Base-by-base conservation (phyloP, 2,113 vertebrate species). In the Mohoua ochrocephala region DNA sequence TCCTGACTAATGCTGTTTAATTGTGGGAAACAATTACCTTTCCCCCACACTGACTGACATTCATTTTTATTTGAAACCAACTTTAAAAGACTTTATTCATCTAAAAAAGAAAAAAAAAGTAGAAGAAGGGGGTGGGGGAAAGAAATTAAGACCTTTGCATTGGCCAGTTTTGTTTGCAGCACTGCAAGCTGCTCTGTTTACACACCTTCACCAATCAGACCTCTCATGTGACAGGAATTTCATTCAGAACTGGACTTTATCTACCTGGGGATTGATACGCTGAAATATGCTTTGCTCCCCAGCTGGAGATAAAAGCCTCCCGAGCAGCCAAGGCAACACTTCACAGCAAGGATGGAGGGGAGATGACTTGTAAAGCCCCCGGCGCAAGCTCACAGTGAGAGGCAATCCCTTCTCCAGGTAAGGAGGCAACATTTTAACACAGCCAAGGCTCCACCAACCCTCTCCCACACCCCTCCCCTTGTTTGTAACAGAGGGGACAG, bases 211-310 rank as follows among this genome's bases (percentile, higher is more conserved):
- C 78, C 84, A 79, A 77, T 63, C 3, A 0, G 53, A 56, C 69
- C 45, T 37, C 77, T 63, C 73, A 3, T 31, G 63, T 13, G 59
- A 80, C 12, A 2, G 57, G 49, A 65, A 57, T 79, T 94, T 57
- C 84, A 31, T 61, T 53, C 56, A 52, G 28, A 89, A 65, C 12
- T 80, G 82, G 78, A 89, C 94, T 94, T 96, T 94, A 96, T n/a
- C 94, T 92, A 7, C 49, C 54, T 33, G 12, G 41, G 50, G 30
- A 20, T 83, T 89, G 91, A 84, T 94, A 93, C 96, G 88, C 63
- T 64, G 67, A 91, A 85, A 90, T 73, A 73, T 9, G 57, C n/a
- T 87, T 76, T 83, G 42, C 67, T 86, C 59, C 35, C 71, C 50
- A 59, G 70, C 30, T 37, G 28, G 42, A 88, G 67, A 89, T 73